These are phyloP conservation scores for Oncorhynchus clarkii DNA, from an alignment of 2,113 vertebrate genomes.

Conservation along the genomic window DNA sequence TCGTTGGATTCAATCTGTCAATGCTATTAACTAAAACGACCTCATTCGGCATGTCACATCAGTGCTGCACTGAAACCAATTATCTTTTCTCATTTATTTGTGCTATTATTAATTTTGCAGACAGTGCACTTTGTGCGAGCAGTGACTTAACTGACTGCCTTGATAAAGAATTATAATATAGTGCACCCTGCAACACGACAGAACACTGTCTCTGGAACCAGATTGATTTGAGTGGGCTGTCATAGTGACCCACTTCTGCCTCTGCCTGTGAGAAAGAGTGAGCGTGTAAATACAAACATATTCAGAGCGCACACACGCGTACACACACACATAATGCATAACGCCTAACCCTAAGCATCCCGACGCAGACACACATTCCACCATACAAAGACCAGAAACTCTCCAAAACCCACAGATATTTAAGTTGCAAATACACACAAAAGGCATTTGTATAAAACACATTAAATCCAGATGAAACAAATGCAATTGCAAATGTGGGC, in stretches of 20 bases:
- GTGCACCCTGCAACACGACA: constrained; percentile 24
- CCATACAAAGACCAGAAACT: neutral
- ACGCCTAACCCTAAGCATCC: neutral
- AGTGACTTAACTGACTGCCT: constrained; percentile 40
- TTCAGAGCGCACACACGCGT: neutral
- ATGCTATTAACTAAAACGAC: constrained; percentile 48
- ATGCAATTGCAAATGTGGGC: constrained; percentile 1
- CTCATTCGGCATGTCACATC: constrained; percentile 62
- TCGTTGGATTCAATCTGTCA: constrained; percentile 17
- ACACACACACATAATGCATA: neutral
- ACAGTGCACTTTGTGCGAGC: constrained; percentile 47
- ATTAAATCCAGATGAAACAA: constrained; percentile 7
- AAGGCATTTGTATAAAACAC: neutral
- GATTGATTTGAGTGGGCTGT: constrained; percentile 21
- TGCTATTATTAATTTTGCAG: constrained; percentile 68
- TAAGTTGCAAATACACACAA: neutral
- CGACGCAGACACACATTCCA: neutral
- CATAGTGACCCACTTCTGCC: constrained; percentile 42
- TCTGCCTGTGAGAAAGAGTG: neutral
- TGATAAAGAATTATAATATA: constrained; percentile 40
- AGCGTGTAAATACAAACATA: neutral
- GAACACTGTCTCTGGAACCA: constrained; percentile 17
- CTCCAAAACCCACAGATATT: neutral
- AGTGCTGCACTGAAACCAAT: constrained; percentile 54
- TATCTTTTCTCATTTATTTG: constrained; percentile 69